A percentile compares a stretch with the other conserved stretches of the same genome.
Conservation (phyloP, 2,113 vertebrate species). For the Apus apus region DNA sequence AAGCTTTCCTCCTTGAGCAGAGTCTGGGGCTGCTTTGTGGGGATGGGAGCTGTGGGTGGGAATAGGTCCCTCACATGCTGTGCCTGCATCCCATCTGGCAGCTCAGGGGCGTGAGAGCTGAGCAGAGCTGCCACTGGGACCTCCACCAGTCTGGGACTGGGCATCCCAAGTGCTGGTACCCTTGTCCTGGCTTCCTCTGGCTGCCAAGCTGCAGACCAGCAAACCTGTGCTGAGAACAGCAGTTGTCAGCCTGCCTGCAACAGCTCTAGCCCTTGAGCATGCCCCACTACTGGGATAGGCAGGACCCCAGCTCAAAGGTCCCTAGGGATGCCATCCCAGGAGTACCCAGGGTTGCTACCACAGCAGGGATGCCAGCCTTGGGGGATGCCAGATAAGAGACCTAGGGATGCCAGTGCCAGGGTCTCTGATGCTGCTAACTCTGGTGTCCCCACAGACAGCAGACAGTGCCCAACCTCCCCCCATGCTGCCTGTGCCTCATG, state of each 20-base stretch:
- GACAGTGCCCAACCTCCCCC: neutral
- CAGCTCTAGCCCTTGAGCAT: neutral
- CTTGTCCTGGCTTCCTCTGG: neutral
- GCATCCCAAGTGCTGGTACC: neutral
- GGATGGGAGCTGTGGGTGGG: neutral
- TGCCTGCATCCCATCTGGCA: neutral
- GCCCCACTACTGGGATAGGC: neutral
- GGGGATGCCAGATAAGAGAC: neutral
- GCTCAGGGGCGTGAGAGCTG: neutral
- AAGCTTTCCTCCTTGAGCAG: constrained; percentile 18
- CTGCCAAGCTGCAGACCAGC: neutral
- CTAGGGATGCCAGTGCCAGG: neutral
- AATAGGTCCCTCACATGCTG: rapidly evolving
- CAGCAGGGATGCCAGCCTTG: neutral
- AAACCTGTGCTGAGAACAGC: neutral
- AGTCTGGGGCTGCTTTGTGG: rapidly evolving
- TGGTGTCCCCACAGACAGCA: neutral
- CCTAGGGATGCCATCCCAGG: neutral
- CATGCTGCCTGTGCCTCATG: neutral
- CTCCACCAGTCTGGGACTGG: neutral
- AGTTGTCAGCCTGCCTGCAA: neutral
- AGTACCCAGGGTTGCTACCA: neutral
- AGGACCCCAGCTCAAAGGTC: neutral
- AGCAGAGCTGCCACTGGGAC: neutral
- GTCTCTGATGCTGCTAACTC: neutral